Base-by-base conservation (phyloP, 2,797 vertebrate species). In the Myiotriccus ornatus region DNA sequence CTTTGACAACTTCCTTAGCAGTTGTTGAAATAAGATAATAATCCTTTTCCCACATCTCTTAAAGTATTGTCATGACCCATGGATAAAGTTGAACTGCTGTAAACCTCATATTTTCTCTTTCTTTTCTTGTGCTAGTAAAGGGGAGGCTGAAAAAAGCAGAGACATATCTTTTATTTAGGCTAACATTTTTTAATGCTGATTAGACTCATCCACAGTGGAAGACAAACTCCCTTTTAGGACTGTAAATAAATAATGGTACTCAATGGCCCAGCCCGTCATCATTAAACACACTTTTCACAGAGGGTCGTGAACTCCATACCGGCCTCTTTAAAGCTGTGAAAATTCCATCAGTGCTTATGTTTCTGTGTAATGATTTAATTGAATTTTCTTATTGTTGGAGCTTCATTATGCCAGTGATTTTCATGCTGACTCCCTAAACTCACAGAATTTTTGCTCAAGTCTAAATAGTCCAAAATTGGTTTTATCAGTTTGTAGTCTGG, bases 351-450 rank as follows among this genome's bases (percentile, higher is more conserved):
- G 55, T 89, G 78, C 44, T 85, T 73, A 84, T 84, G 81, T 89
- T 95, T 84, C 90, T 84, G 59, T 83, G 68, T 90, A 96, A 93
- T 89, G 87, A 90, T 94, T 92, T 96, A 94, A 96, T 83, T 96
- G 60, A 95, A 89, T 95, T 95, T 95, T 89, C 82, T 80, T 92
- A 91, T 71, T 92, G 44, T 79, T 84, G 69, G 37, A 89, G 22
- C 82, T 87, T 92, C 69, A 53, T 94, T 85, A 81, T 86, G 87
- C 68, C 75, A 68, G 21, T 68, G 87, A 91, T 90, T 95, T 94
- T 93, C 79, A 80, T 84, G 68, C 73, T 87, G 70, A 56, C 43
- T 89, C 53, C 43, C 43, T 81, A 92, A 89, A 96, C 53, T 95
- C 62, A 59, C 47, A 23, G 64, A 69, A 17, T 64, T 95, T 94